Evolutionary conservation across 2,888 invertebrate species (phyloP).

Genomic region (Pimpla rufipes): DNA sequence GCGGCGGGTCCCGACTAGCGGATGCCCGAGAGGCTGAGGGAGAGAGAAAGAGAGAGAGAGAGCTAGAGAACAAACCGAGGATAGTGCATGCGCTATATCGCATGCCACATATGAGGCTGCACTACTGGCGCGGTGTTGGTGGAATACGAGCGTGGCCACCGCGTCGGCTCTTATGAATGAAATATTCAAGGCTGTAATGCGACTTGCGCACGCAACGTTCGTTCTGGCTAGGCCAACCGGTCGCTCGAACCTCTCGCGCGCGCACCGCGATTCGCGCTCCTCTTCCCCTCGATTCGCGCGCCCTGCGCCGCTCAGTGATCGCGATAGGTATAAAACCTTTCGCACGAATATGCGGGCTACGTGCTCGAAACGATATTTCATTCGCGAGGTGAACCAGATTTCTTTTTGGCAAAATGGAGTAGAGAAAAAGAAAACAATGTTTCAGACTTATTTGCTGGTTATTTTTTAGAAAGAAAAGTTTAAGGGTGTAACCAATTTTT

Average conservation of each 20-base stretch:
- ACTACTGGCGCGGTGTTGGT: slow-evolving; percentile 63
- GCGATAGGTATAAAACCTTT: background rate
- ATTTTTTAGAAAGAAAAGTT: too few relatives aligned
- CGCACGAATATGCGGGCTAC: background rate
- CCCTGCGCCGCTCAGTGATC: slow-evolving; percentile 8
- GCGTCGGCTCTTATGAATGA: slow-evolving; percentile 83
- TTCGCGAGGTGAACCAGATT: background rate
- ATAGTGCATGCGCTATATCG: slow-evolving; percentile 60
- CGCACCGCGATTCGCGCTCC: slow-evolving; percentile 61
- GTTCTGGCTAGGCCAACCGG: slow-evolving; percentile 70
- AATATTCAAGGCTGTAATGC: slow-evolving; percentile 84
- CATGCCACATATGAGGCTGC: slow-evolving; percentile 63
- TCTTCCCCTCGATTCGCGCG: slow-evolving; percentile 33
- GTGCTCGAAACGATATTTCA: background rate
- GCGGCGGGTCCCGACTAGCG: slow-evolving; percentile 71
- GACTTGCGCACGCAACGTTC: slow-evolving; percentile 81
- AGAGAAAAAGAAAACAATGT: too few relatives aligned
- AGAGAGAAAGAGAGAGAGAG: slow-evolving; percentile 65
- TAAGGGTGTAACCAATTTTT: too few relatives aligned
- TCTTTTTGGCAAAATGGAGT: too few relatives aligned
- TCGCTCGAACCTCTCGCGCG: slow-evolving; percentile 63
- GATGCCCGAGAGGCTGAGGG: slow-evolving; percentile 52
- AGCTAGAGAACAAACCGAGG: slow-evolving; percentile 46
- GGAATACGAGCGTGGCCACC: slow-evolving; percentile 75
- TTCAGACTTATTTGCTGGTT: too few relatives aligned